Evolutionary conservation across 1,140 invertebrate species (phyloP).

Genomic region (Amyelois transitella): DNA sequence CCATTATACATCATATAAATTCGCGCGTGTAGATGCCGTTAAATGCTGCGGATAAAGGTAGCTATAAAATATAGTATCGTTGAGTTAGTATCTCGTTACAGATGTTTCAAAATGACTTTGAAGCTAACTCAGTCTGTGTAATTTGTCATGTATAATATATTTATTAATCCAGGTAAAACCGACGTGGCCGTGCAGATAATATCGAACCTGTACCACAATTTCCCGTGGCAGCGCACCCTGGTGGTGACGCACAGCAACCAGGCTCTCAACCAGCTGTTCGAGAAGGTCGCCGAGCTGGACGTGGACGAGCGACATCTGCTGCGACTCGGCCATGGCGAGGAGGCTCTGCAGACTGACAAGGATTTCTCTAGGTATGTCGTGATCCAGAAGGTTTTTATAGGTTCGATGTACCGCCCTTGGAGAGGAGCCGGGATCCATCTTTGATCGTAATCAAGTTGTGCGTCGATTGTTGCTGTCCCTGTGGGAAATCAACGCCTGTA

Average conservation of each 20-base stretch:
- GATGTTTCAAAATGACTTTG: too few relatives aligned
- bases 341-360: conserved; percentile 98
- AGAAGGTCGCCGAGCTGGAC: conserved; percentile 98
- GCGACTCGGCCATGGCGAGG: conserved; percentile 99
- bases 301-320: conserved; percentile 98
- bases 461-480: too few relatives aligned
- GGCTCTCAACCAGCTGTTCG: conserved; percentile 99
- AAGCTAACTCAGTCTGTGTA: too few relatives aligned
- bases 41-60: too few relatives aligned
- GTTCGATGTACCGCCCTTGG: too few relatives aligned
- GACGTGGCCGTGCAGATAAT: conserved; percentile 99
- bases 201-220: conserved; percentile 99
- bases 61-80: too few relatives aligned
- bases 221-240: conserved; percentile 97
- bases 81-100: too few relatives aligned
- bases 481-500: too few relatives aligned
- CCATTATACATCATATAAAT: too few relatives aligned
- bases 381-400: conserved; percentile 47
- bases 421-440: too few relatives aligned
- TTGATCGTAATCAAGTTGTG: too few relatives aligned
- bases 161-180: conserved; percentile 89
- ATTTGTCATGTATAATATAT: not conserved
- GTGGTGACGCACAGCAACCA: conserved; percentile 99
- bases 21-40: too few relatives aligned
- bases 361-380: conserved; percentile 90